These are phyloP conservation scores for Shargacucullia verbasci DNA, from an alignment of 2,888 invertebrate genomes.

Conservation along the genomic window DNA sequence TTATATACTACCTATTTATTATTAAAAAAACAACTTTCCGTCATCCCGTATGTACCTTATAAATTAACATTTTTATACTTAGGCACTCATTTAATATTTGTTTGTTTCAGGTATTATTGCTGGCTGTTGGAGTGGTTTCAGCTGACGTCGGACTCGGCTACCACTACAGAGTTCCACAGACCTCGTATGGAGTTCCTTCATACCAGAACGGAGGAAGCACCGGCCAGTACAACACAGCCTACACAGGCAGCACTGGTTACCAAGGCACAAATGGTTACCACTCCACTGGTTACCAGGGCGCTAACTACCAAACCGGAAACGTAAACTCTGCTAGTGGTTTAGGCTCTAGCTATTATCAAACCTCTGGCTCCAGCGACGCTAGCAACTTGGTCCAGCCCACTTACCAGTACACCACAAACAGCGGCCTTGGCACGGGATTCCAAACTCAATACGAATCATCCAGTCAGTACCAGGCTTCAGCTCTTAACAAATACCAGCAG, in stretches of 20 bases:
- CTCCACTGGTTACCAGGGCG: slow-evolving; percentile 14
- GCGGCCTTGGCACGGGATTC: slow-evolving; percentile 16
- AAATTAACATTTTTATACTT: slow-evolving; percentile 1
- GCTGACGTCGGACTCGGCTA: slow-evolving; percentile 80
- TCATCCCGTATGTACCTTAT: too few relatives aligned
- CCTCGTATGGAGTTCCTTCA: slow-evolving; percentile 79
- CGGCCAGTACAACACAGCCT: slow-evolving; percentile 59
- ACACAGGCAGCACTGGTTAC: slow-evolving; percentile 30
- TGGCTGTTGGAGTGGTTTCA: slow-evolving; percentile 68
- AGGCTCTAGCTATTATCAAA: slow-evolving; percentile 36
- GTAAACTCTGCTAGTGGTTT: slow-evolving; percentile 3
- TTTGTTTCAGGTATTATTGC: slow-evolving; percentile 73
- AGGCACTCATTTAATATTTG: slow-evolving; percentile 29
- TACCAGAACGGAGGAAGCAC: slow-evolving; percentile 63
- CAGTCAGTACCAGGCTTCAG: slow-evolving; percentile 55
- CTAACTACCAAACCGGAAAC: slow-evolving; percentile 19
- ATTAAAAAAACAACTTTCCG: too few relatives aligned
- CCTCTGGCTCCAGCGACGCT: slow-evolving; percentile 15
- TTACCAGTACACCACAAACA: slow-evolving; percentile 32
- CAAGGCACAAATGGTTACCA: slow-evolving; percentile 19
- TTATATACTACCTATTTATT: too few relatives aligned
- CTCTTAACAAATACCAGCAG: slow-evolving; percentile 77
- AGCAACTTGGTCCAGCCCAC: slow-evolving; percentile 39
- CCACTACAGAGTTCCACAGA: slow-evolving; percentile 79
- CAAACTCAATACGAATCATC: slow-evolving; percentile 59